These are phyloP conservation scores for Kradibia gibbosae DNA, from an alignment of 1,140 invertebrate species.

Conservation along the genomic window DNA sequence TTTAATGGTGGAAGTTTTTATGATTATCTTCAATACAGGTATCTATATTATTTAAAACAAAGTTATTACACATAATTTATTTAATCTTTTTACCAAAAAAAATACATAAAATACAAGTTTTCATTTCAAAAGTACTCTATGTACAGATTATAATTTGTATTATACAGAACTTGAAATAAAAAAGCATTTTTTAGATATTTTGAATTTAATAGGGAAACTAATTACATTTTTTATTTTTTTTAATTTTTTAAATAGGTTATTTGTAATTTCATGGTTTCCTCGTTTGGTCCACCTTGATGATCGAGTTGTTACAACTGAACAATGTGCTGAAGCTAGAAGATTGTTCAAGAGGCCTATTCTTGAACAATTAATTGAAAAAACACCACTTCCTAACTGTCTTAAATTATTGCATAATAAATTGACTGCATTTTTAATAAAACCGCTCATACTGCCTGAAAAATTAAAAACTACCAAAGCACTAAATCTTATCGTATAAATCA, in stretches of 20 bases:
- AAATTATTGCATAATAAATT: conserved; percentile 63
- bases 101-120: not conserved
- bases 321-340: conserved; percentile 75
- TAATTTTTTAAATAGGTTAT: conserved; percentile 72
- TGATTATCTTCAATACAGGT: conserved; percentile 87
- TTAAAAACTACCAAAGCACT: conserved; percentile 49
- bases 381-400: conserved; percentile 61
- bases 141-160: not conserved
- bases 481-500: conserved; percentile 61
- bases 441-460: conserved; percentile 50
- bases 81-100: not conserved
- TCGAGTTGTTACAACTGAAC: conserved; percentile 76
- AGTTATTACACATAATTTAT: not conserved
- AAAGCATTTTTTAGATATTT: no score
- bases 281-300: conserved; percentile 79
- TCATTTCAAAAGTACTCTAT: not conserved
- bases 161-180: not conserved
- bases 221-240: conserved; percentile 5
- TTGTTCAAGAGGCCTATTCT: conserved; percentile 76
- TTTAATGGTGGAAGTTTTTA: conserved; percentile 82
- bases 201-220: not conserved
- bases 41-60: conserved; percentile 28
- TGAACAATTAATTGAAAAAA: conserved; percentile 65
- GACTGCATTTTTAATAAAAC: conserved; percentile 58
- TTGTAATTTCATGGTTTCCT: conserved; percentile 80